Percentiles rank a stretch among this genome's conserved stretches.
Evolutionary conservation across 1,140 invertebrate species (phyloP).

Genomic region (Pseudomyrmex pallidus): DNA sequence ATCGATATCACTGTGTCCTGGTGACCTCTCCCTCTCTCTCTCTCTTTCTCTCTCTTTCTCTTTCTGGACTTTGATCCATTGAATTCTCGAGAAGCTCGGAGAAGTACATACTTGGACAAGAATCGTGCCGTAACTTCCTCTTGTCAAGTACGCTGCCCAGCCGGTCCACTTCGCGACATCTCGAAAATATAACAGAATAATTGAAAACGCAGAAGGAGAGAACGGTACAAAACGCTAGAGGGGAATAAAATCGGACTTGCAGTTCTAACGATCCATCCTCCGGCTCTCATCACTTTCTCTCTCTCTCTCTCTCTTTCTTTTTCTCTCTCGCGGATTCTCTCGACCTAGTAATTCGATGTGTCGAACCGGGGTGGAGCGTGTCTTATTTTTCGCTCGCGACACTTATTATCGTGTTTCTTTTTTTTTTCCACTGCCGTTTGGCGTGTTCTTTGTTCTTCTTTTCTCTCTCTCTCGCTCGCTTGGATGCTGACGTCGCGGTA

Average conservation of each 20-base stretch:
- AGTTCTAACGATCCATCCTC: constrained; percentile 62
- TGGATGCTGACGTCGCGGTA: constrained; percentile 34
- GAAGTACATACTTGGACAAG: constrained; percentile 29
- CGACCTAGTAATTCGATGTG: constrained; percentile 67
- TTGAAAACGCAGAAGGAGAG: constrained; percentile 48
- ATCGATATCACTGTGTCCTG: background rate
- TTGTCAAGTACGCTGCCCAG: constrained; percentile 66
- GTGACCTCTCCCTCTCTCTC: background rate
- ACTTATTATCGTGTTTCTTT: constrained; percentile 26
- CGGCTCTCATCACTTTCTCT: background rate
- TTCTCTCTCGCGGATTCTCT: constrained; percentile 42
- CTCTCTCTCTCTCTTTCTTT: too few species aligned
- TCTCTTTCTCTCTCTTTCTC: too few species aligned
- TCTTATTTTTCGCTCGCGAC: constrained; percentile 48
- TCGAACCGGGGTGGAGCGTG: constrained; percentile 45
- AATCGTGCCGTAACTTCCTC: constrained; percentile 67
- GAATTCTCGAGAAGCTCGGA: constrained; percentile 68
- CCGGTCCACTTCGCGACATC: constrained; percentile 61
- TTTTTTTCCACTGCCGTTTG: background rate
- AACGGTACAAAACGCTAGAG: background rate
- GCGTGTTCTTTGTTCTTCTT: background rate
- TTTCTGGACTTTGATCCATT: constrained; percentile 64
- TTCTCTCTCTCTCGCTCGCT: background rate
- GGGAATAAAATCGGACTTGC: constrained; percentile 26
- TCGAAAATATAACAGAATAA: constrained; percentile 71